Evolutionary conservation across 1,140 invertebrate species (phyloP).

Genomic region (Acromyrmex echinatior): DNA sequence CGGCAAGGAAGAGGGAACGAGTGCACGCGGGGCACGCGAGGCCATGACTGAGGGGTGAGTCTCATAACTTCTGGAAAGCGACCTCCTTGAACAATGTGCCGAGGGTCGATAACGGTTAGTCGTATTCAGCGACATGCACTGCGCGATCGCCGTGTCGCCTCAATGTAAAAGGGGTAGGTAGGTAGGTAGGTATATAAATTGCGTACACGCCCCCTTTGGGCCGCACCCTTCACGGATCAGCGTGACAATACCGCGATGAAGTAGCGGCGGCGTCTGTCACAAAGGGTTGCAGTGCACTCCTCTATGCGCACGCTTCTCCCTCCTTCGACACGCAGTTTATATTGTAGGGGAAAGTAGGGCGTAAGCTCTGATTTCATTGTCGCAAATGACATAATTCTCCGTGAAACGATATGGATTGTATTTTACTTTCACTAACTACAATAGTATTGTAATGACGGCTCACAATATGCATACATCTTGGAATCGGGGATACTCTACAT

Average conservation of each 20-base stretch:
- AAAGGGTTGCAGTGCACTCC: conserved; percentile 28
- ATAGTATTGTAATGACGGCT: conserved; percentile 5
- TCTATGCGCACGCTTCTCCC: conserved; percentile 32
- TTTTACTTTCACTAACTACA: conserved; percentile 18
- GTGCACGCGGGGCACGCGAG: conserved; percentile 67
- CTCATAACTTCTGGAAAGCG: conserved; percentile 66
- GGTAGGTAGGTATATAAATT: conserved; percentile 49
- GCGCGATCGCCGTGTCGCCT: conserved; percentile 57
- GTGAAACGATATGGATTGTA: conserved; percentile 19
- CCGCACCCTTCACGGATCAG: conserved; percentile 73
- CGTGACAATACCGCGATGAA: conserved; percentile 31
- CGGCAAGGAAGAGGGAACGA: conserved; percentile 51
- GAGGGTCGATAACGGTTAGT: conserved; percentile 72
- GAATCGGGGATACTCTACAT: background rate
- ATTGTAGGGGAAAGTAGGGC: conserved; percentile 38
- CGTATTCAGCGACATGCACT: conserved; percentile 59
- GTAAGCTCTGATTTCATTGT: conserved; percentile 27
- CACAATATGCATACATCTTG: background rate
- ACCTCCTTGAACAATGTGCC: conserved; percentile 68
- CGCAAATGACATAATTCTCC: conserved; percentile 8
- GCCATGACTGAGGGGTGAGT: conserved; percentile 68
- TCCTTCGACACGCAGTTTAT: conserved; percentile 8
- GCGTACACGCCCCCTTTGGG: conserved; percentile 76
- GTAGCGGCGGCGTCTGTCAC: conserved; percentile 23
- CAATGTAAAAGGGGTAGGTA: conserved; percentile 69